A percentile compares a stretch with the other conserved stretches of the same genome.
These are phyloP conservation scores for Tachysurus vachellii DNA, from an alignment of 2,113 vertebrate genomes.

Conservation along the genomic window DNA sequence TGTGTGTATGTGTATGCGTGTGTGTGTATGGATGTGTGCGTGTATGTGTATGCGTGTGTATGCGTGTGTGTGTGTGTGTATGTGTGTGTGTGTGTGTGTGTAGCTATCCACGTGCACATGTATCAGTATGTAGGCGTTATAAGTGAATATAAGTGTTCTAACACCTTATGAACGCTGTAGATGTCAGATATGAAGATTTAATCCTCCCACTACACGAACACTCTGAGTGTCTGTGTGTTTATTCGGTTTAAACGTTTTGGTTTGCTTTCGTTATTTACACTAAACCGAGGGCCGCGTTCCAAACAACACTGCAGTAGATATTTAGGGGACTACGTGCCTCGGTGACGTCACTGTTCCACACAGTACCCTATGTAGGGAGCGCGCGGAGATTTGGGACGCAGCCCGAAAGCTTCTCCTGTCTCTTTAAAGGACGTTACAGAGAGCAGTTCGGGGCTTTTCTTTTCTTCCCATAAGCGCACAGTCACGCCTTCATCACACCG, in stretches of 20 bases:
- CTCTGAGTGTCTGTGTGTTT: background rate
- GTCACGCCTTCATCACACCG: constrained; percentile 14
- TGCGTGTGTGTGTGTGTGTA: no score
- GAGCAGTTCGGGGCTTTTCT: background rate
- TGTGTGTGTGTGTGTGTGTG: no score
- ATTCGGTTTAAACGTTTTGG: background rate
- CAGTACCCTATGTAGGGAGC: background rate
- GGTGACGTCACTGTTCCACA: background rate
- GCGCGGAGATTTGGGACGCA: background rate
- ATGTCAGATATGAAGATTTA: rapidly evolving
- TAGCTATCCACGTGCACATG: background rate
- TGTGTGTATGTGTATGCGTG: no score
- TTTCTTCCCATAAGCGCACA: no score
- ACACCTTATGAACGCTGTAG: background rate
- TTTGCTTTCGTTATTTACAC: background rate
- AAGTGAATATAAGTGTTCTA: background rate
- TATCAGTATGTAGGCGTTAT: background rate
- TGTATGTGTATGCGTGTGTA: no score
- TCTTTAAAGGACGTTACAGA: constrained; percentile 10
- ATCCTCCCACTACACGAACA: background rate
- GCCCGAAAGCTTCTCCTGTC: background rate
- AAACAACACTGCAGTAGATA: background rate
- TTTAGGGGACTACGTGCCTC: background rate
- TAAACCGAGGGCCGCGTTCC: background rate
- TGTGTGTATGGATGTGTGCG: no score